Base-by-base conservation (phyloP, 2,888 invertebrate species). In the Plagiodera versicolora region DNA sequence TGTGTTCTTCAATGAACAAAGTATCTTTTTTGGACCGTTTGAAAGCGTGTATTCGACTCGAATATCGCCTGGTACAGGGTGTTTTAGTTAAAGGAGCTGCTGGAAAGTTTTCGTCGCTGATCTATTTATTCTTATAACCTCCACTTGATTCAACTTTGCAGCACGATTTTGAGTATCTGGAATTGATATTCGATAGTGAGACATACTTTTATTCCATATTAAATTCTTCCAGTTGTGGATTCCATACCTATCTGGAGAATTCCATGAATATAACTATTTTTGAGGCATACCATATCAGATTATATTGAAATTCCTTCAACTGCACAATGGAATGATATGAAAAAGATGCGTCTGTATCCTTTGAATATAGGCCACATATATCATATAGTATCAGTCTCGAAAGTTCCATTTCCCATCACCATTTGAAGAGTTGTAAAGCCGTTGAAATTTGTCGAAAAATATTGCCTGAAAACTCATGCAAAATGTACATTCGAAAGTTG, bases 171-270 rank as follows among this genome's bases (percentile, higher is more conserved):
- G 16, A 48, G 20, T 24, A 30, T 49, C 14, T 2, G 8, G 17
- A 24, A 6, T 6, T 24, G 19, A 52, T 52, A 20, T 35, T 19
- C 18, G 11, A 8, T 19, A 4, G 19, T 10, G 20, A 35, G 47
- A 60, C 60, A 19, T 30, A 30, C 52, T 56, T 32, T 39, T 28
- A 56, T 53, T 35, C 44, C 19, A 56, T 56, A 60, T 60, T 60
- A 53, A 52, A 60, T 60, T 60, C 58, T 58, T 58, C 32, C 17
- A 24, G 24, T 5, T 24, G 4, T 24, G 24, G 6, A 5, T 24
- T 24, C 6, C 24, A 5, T 3, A 24, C 4, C 24, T 24, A 6
- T 49, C 49, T 28, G 16, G 45, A 51, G 30, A 19, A 8, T 45
- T 45, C 20, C 2, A 17, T 45, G 48, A 49, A 54, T 58, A 53